Evolutionary conservation across 1,140 invertebrate genomes (phyloP).

Genomic region (Drosophila orosa): DNA sequence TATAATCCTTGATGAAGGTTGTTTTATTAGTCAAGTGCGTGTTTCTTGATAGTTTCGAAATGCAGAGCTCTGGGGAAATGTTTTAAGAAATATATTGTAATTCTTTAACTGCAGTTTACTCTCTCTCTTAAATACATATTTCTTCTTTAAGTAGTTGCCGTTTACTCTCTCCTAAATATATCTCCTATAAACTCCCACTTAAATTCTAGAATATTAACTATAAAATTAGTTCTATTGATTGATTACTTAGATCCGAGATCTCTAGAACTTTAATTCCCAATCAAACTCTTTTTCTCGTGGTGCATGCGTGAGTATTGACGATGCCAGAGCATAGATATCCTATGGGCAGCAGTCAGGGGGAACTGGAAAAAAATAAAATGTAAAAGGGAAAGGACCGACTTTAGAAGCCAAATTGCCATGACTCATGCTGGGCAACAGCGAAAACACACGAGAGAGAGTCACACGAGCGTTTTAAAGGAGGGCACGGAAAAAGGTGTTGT

Average conservation of each 20-base stretch:
- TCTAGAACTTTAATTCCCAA: neutral
- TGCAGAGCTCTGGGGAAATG: neutral
- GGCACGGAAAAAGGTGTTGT: slow-evolving; percentile 64
- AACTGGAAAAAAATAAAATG: slow-evolving; percentile 16
- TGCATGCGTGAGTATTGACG: slow-evolving; percentile 36
- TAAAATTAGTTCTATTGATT: neutral
- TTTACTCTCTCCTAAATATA: neutral
- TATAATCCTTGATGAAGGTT: neutral
- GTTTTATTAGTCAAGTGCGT: neutral
- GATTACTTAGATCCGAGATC: neutral
- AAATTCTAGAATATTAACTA: neutral
- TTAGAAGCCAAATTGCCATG: slow-evolving; percentile 61
- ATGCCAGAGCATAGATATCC: slow-evolving; percentile 46
- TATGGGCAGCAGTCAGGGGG: slow-evolving; percentile 19
- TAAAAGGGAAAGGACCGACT: slow-evolving; percentile 33
- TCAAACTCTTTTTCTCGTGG: slow-evolving; percentile 6
- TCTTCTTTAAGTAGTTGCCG: no score
- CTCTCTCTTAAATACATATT: neutral
- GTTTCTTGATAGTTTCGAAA: neutral
- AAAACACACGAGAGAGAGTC: slow-evolving; percentile 42
- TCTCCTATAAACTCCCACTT: neutral
- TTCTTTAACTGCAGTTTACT: neutral
- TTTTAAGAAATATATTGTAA: no score
- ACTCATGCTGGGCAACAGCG: slow-evolving; percentile 46
- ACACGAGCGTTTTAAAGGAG: slow-evolving; percentile 46